Percentiles rank a stretch among this genome's conserved stretches.
Evolutionary conservation across 2,113 vertebrate species (phyloP).

Genomic region (Nothobranchius furzeri): DNA sequence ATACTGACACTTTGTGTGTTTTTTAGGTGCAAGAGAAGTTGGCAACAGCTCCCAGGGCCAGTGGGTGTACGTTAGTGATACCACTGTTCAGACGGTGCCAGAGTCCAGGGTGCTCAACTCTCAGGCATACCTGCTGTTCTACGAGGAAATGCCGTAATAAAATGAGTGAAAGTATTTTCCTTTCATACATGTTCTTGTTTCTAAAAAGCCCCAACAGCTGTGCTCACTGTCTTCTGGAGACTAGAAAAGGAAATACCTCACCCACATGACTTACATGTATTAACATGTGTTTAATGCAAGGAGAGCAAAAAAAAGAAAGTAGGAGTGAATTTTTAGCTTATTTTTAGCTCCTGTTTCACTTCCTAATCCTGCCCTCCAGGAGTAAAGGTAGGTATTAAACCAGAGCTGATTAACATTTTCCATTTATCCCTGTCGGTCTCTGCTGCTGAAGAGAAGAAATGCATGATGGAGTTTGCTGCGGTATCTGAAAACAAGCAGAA

Average conservation of each 20-base stretch:
- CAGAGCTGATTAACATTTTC: conserved; percentile 16
- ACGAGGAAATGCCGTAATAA: conserved; percentile 86
- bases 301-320: conserved; percentile 8
- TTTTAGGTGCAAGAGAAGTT: conserved; percentile 84
- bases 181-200: conserved; percentile 16
- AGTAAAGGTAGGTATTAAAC: conserved; percentile 14
- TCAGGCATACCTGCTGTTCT: conserved; percentile 98
- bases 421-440: neutral
- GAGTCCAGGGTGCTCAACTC: conserved; percentile 94
- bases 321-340: conserved; percentile 16
- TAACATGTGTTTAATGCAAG: neutral
- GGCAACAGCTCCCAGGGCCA: conserved; percentile 81
- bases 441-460: conserved; percentile 25
- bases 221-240: conserved; percentile 20
- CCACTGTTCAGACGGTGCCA: conserved; percentile 90
- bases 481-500: conserved; percentile 27
- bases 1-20: conserved; percentile 52
- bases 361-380: conserved; percentile 1
- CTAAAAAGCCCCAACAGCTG: conserved; percentile 10
- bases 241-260: conserved; percentile 31
- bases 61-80: conserved; percentile 96
- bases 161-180: conserved; percentile 8
- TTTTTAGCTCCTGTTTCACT: conserved; percentile 13
- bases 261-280: conserved; percentile 5
- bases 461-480: conserved; percentile 54